Conservation (phyloP, 2,113 vertebrate genomes). For the Setophaga petechia region DNA sequence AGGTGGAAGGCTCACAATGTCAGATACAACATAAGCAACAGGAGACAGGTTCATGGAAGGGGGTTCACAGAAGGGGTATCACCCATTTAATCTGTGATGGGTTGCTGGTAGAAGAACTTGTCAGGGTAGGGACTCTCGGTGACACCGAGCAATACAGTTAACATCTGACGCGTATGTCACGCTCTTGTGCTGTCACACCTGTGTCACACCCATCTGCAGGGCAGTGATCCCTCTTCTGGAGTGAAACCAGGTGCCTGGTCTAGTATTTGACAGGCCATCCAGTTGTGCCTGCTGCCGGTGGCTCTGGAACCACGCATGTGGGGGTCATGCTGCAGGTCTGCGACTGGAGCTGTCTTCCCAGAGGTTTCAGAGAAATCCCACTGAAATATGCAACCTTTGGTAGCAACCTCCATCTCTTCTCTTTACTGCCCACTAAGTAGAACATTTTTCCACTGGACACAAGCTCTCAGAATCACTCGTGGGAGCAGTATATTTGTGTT, state of each 20-base stretch:
- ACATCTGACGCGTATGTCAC: not conserved
- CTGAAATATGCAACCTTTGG: not conserved
- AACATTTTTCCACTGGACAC: not conserved
- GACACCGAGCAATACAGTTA: not conserved
- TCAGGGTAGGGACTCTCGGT: fast-evolving
- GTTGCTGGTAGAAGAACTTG: not conserved
- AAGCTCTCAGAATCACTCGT: not conserved
- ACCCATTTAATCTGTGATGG: not conserved
- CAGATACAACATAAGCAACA: not conserved
- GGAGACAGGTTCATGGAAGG: not conserved
- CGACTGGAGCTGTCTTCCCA: not conserved
- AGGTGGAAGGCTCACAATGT: not conserved
- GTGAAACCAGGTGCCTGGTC: not conserved
- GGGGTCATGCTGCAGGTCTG: not conserved
- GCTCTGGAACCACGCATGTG: fast-evolving
- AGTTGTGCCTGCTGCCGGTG: not conserved
- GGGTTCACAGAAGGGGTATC: fast-evolving
- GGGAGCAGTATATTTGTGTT: not conserved
- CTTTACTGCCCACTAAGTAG: not conserved
- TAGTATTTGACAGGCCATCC: not conserved
- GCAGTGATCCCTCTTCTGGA: not conserved
- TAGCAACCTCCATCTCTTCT: not conserved
- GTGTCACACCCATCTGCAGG: not conserved
- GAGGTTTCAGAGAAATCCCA: not conserved
- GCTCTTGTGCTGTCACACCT: fast-evolving